phyloP scores from a whole-genome alignment of 2,797 vertebrate species.

The Podarcis siculus region DNA sequence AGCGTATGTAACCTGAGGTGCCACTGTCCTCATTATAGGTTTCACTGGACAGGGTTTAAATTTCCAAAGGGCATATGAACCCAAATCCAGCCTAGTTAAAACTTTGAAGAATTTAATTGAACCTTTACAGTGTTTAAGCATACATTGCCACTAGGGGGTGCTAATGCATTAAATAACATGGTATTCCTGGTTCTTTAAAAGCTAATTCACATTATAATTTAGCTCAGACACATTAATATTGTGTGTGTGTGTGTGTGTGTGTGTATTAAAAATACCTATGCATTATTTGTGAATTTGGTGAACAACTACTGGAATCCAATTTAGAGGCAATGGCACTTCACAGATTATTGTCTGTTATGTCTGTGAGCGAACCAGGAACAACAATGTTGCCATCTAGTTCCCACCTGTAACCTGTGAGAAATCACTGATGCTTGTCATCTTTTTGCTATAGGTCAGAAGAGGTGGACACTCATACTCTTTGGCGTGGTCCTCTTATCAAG shows the following conservation, averaged over 20 bases:
- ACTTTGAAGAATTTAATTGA: not conserved
- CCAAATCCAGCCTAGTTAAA: not conserved
- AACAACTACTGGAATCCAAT: not conserved
- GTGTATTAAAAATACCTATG: not conserved
- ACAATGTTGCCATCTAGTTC: not conserved
- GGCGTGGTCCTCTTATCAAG: constrained; percentile 61
- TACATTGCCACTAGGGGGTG: not conserved
- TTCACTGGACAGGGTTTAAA: not conserved
- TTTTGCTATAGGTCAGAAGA: constrained; percentile 58
- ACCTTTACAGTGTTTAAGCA: not conserved
- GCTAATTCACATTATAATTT: not conserved
- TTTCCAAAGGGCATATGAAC: not conserved
- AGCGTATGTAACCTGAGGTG: no score
- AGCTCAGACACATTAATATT: not conserved
- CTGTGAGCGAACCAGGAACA: not conserved
- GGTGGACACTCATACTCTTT: constrained; percentile 66
- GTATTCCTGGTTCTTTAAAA: not conserved
- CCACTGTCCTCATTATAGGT: not conserved
- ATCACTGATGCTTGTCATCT: constrained; percentile 31
- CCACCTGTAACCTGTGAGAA: not conserved
- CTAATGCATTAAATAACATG: not conserved
- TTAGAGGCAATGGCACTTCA: not conserved
- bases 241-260: no score
- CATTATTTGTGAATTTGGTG: not conserved
- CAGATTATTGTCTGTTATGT: not conserved